Evolutionary conservation across 2,888 invertebrate species (phyloP), one percentile per base, ranked within the genome.

Genomic region (Agrilus cyanescens): DNA sequence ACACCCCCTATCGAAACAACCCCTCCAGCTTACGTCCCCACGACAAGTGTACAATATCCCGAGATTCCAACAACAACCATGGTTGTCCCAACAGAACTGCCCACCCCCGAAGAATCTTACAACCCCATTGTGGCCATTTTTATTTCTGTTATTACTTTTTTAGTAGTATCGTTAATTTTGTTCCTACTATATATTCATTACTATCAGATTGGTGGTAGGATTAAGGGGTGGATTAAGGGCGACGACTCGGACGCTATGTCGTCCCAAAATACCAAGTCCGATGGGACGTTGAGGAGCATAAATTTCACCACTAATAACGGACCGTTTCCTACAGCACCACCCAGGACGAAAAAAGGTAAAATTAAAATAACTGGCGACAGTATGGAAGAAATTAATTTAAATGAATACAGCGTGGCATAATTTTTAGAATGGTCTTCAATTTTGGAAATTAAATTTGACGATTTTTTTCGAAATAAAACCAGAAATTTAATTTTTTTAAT

Each of bases 141-240:
- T 53, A 74, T 83, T 52, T 74, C 76, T n/a, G 64, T 79, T 47
- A 65, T 81, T 56, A 73, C 81, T 53, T 69, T 85, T 57, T 72
- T 83, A 65, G 69, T 80, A 57, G 76, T 80, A 36, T 62, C 80
- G 56, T 75, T 76, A 46, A 66, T 74, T 52, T 70, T 85, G 58
- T 78, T 77, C 48, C 73, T 78, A 46, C 70, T 85, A 55, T 85
- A 84, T 65, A 68, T 82, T 57, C 83, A 85, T 65, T 84, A 82
- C 61, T 84, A 84, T 70, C 78, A 82, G 65, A 77, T 82, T 56
- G 79, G 80, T 55, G 73, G 73, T 59, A 73, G 73, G 51, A 73
- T 84, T 52, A 82, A 81, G 65, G 72, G 68, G 50, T 70, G 81
- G 60, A 62, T 82, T 18, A 76, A 70, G 48, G 67, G 68, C 39